Evolutionary conservation across 2,113 vertebrate species (phyloP).

Genomic region (Triplophysa dalaica): DNA sequence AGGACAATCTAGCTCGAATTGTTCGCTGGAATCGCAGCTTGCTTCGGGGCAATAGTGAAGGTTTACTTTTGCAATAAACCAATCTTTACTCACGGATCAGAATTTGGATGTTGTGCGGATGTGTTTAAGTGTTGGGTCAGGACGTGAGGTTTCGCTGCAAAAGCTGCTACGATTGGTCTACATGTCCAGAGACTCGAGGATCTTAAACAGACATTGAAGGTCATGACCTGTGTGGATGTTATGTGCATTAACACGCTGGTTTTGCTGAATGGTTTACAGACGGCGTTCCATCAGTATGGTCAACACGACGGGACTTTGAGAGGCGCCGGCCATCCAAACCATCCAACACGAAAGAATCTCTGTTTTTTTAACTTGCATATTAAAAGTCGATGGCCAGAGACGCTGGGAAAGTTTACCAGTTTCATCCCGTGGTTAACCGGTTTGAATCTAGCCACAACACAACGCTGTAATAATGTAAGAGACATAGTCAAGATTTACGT

Average conservation of each 20-base stretch:
- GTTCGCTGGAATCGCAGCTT: conserved; percentile 86
- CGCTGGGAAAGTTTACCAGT: conserved; percentile 64
- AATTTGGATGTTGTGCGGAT: conserved; percentile 65
- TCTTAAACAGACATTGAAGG: conserved; percentile 25
- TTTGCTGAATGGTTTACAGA: conserved; percentile 28
- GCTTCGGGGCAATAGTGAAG: conserved; percentile 83
- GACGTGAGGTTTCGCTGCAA: background rate
- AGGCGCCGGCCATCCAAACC: conserved; percentile 57
- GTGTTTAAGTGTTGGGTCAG: conserved; percentile 6
- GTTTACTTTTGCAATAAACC: conserved; percentile 90
- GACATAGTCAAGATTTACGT: conserved; percentile 69
- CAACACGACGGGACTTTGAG: background rate
- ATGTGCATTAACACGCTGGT: conserved; percentile 9
- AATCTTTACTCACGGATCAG: conserved; percentile 73
- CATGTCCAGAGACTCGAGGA: background rate
- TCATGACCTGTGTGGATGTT: conserved; percentile 1
- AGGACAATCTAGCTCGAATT: conserved; percentile 89
- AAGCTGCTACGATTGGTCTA: background rate
- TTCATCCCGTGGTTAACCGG: conserved; percentile 55
- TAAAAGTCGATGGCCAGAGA: conserved; percentile 52
- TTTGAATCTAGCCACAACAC: conserved; percentile 61
- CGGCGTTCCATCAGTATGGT: conserved; percentile 35
- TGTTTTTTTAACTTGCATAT: conserved; percentile 53
- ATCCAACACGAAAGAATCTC: conserved; percentile 55
- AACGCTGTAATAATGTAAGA: conserved; percentile 56